These are phyloP conservation scores for Bombus superbus DNA, from an alignment of 1,140 invertebrate species.

Conservation along the genomic window DNA sequence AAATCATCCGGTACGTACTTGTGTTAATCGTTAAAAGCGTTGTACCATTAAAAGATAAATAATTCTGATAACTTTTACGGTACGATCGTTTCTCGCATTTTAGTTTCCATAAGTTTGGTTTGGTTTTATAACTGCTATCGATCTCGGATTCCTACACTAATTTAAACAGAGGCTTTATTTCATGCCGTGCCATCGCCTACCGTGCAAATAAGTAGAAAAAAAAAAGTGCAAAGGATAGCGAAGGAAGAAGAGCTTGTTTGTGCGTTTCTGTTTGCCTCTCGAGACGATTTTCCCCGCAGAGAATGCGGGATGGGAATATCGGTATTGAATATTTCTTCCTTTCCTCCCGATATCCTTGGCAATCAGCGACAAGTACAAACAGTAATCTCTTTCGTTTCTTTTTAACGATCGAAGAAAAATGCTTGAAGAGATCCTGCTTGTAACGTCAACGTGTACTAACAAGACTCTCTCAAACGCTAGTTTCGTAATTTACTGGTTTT, in stretches of 20 bases:
- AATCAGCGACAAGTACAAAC: not conserved
- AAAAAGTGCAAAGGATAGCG: not conserved
- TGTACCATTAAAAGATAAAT: not conserved
- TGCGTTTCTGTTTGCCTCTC: not conserved
- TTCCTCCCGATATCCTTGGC: not conserved
- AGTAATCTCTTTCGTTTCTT: not conserved
- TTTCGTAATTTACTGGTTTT: too few species aligned
- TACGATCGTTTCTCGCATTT: not conserved
- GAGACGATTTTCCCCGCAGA: not conserved
- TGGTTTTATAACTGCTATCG: not conserved
- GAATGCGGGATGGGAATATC: not conserved
- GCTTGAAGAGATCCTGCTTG: too few species aligned
- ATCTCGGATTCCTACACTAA: not conserved
- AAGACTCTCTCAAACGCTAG: too few species aligned
- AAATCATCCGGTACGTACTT: too few species aligned
- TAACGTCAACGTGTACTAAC: too few species aligned
- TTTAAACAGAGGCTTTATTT: slow-evolving; percentile 17
- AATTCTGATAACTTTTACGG: not conserved
- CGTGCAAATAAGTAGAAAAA: not conserved
- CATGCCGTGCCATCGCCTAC: slow-evolving; percentile 33
- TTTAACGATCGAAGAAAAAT: not conserved
- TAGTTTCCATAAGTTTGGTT: not conserved
- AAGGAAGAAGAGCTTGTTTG: slow-evolving; percentile 1
- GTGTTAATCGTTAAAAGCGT: too few species aligned
- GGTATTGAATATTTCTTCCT: not conserved